Evolutionary conservation across 1,140 invertebrate genomes (phyloP).

Genomic region (Plutomurus gul): DNA sequence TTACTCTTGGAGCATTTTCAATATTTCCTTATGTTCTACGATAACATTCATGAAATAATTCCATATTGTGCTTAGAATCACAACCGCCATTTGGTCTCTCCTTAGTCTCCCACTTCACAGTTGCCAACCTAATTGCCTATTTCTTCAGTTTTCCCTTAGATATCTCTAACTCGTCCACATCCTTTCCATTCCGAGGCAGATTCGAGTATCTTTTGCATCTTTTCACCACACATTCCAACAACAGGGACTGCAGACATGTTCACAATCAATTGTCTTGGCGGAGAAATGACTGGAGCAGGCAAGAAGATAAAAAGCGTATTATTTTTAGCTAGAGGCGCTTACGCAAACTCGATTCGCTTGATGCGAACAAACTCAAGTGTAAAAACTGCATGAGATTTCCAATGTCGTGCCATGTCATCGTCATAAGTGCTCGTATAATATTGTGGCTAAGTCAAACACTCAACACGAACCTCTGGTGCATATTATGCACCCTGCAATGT

Average conservation of each 20-base stretch:
- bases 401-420: neutral
- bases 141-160: too few species aligned
- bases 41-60: neutral
- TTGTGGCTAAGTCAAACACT: neutral
- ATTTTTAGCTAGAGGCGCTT: neutral
- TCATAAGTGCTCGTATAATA: neutral
- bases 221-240: too few species aligned
- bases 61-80: neutral
- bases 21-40: neutral
- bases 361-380: neutral
- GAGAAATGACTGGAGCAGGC: neutral
- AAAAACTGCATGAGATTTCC: neutral
- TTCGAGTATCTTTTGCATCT: too few species aligned
- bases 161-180: too few species aligned
- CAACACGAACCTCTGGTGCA: neutral
- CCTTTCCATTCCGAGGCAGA: too few species aligned
- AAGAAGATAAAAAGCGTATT: neutral
- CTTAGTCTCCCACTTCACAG: neutral
- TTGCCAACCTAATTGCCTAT: too few species aligned
- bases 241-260: too few species aligned
- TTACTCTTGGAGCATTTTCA: neutral
- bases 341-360: neutral
- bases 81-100: neutral
- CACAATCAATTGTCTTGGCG: too few species aligned
- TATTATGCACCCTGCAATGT: too few species aligned